Evolutionary conservation across 2,113 vertebrate genomes (phyloP).

Genomic region (Enhydra lutris): DNA sequence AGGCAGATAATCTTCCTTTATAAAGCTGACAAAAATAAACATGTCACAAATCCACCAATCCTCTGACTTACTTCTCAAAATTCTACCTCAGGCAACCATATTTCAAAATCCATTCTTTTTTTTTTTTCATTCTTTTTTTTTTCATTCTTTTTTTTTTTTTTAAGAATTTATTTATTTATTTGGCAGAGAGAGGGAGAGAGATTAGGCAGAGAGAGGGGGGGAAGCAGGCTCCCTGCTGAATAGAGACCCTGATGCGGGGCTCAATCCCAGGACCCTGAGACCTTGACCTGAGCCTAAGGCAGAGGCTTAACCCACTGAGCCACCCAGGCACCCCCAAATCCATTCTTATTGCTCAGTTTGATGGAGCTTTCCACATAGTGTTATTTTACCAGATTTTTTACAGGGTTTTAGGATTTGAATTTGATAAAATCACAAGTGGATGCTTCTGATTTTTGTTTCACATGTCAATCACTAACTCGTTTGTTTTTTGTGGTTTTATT

Average conservation of each 20-base stretch:
- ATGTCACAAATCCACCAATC: not conserved
- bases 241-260: no score
- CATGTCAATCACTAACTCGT: not conserved
- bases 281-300: no score
- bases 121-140: no score
- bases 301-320: no score
- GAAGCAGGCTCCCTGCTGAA: no score
- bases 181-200: no score
- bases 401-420: not conserved
- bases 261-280: no score
- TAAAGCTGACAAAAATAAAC: not conserved
- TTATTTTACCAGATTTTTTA: not conserved
- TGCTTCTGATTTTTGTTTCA: not conserved
- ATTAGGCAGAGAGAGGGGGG: rapidly evolving
- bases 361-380: not conserved
- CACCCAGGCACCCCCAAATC: not conserved
- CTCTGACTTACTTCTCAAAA: not conserved
- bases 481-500: not conserved
- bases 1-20: not conserved
- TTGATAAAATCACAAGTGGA: not conserved
- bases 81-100: not conserved
- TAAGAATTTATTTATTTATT: no score
- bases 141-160: no score
- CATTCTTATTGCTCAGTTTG: not conserved
- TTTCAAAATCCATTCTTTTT: not conserved